Evolutionary conservation across 2,888 invertebrate genomes (phyloP).

Genomic region (Drosophila mulleri): DNA sequence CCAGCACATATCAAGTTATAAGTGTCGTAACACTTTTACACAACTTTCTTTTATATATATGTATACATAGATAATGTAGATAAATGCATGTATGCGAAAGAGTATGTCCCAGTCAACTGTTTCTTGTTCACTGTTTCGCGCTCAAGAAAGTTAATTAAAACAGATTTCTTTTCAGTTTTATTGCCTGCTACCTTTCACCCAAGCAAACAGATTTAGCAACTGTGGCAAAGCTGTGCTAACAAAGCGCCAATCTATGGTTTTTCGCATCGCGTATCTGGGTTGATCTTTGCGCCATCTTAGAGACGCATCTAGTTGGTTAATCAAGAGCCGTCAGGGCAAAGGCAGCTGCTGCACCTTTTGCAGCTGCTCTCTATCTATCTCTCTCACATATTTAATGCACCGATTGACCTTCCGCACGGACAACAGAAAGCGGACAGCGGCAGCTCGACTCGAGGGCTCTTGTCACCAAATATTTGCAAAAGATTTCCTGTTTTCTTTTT

Average conservation of each 20-base stretch:
- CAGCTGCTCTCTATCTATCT: constrained; percentile 26
- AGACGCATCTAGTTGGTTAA: constrained; percentile 2
- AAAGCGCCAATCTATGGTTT: neutral
- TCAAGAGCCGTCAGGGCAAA: constrained; percentile 7
- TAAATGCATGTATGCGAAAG: neutral
- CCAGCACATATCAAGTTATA: too few relatives aligned
- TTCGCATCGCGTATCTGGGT: constrained; percentile 19
- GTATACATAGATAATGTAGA: too few relatives aligned
- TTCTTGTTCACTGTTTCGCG: neutral
- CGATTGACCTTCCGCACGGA: constrained; percentile 51
- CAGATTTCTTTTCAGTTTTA: constrained; percentile 2
- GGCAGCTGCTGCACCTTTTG: constrained; percentile 36
- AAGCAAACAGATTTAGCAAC: neutral
- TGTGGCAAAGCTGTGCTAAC: neutral
- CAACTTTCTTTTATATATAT: too few relatives aligned
- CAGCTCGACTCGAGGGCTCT: constrained; percentile 47
- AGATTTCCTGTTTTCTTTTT: constrained; percentile 35
- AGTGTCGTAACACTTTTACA: too few relatives aligned
- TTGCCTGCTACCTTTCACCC: constrained; percentile 1
- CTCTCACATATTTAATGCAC: constrained; percentile 44
- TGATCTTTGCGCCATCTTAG: constrained; percentile 15
- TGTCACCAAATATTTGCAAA: constrained; percentile 56
- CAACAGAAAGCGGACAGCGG: constrained; percentile 7
- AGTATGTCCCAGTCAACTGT: neutral
- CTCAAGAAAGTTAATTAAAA: constrained; percentile 4